A percentile compares a stretch with the other conserved stretches of the same genome.
Conservation (phyloP, 2,797 vertebrate genomes). For the Kryptolebias ocellatus region DNA sequence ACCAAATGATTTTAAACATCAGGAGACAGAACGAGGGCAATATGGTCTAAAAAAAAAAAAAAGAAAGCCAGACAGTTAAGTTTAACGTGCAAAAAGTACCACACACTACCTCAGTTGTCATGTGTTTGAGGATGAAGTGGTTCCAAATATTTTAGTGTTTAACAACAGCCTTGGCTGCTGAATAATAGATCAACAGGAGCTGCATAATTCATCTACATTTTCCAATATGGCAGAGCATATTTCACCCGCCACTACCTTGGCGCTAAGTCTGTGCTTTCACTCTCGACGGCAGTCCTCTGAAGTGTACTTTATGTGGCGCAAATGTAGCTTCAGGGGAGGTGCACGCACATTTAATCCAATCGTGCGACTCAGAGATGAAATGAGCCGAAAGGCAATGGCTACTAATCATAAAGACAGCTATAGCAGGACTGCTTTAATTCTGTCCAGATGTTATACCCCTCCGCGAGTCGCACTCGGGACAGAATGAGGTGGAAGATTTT, state of each 20-base stretch:
- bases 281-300: conserved; percentile 35
- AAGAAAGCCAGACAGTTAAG: conserved; percentile 3
- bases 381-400: conserved; percentile 34
- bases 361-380: conserved; percentile 29
- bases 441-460: conserved; percentile 31
- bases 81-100: conserved; percentile 7
- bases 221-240: conserved; percentile 74
- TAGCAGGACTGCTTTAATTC: conserved; percentile 34
- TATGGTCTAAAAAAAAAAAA: neutral
- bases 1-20: conserved; percentile 12
- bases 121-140: conserved; percentile 32
- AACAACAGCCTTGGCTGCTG: conserved; percentile 65
- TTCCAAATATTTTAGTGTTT: conserved; percentile 65
- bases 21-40: neutral
- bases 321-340: conserved; percentile 18
- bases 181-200: conserved; percentile 76
- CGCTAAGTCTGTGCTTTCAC: conserved; percentile 23
- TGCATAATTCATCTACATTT: conserved; percentile 82
- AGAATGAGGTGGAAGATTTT: conserved; percentile 8
- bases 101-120: conserved; percentile 11
- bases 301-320: conserved; percentile 37
- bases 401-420: conserved; percentile 44
- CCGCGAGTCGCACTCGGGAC: conserved; percentile 11
- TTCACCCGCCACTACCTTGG: conserved; percentile 61
- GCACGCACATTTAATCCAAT: conserved; percentile 31